Evolutionary conservation across 35 echinoderm and acorn worm species (phyloP).

Genomic region (Anneissia japonica): DNA sequence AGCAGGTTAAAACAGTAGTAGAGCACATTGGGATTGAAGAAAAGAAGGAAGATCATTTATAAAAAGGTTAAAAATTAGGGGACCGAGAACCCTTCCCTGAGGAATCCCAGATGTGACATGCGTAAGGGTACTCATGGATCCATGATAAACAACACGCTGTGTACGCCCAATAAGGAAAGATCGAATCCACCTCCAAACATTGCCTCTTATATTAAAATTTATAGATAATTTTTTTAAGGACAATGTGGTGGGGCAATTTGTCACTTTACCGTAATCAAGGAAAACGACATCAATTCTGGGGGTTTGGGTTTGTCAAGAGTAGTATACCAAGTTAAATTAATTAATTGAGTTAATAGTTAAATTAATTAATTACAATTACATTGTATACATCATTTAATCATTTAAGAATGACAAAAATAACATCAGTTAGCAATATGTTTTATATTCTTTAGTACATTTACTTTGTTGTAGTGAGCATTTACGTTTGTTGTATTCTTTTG

Average conservation of each 20-base stretch:
- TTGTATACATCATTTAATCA: no score
- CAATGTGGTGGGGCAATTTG: background rate
- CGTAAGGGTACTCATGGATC: background rate
- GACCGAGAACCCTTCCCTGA: background rate
- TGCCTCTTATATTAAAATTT: background rate
- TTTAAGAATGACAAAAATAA: no score
- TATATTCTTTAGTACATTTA: no score
- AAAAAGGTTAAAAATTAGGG: background rate
- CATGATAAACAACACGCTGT: background rate
- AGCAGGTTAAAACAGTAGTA: no score
- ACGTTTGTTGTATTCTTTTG: no score
- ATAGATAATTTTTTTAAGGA: background rate
- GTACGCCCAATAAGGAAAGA: background rate
- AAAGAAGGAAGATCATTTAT: background rate
- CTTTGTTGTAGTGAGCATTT: no score
- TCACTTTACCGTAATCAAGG: background rate
- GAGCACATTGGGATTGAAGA: background rate
- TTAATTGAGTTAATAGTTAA: no score
- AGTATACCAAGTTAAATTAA: no score
- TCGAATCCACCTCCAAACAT: background rate
- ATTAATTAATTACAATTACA: no score
- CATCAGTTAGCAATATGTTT: no score
- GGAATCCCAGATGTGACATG: background rate
- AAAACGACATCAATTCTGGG: background rate
- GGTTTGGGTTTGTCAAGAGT: background rate